Evolutionary conservation across 1,140 invertebrate genomes (phyloP).

Genomic region (Macrocentrus cingulum): DNA sequence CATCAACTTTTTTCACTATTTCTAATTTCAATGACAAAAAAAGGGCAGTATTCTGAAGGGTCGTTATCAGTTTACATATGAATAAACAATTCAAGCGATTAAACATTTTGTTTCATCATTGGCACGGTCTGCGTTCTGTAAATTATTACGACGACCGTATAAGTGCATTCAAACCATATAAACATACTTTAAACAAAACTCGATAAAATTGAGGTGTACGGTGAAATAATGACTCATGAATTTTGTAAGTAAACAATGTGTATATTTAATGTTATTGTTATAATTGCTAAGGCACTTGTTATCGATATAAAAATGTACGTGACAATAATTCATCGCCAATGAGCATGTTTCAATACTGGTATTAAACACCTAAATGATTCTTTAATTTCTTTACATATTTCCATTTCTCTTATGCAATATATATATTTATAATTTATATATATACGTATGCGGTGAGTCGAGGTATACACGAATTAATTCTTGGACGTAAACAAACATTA

Average conservation of each 20-base stretch:
- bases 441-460: conserved; percentile 32
- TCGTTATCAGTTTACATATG: no score
- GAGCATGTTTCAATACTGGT: conserved; percentile 58
- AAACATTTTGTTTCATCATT: no score
- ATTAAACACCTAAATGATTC: conserved; percentile 52
- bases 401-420: neutral
- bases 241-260: conserved; percentile 54
- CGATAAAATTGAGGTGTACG: no score
- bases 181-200: no score
- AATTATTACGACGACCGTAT: no score
- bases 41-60: no score
- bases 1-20: no score
- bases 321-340: conserved; percentile 53
- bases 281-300: conserved; percentile 54
- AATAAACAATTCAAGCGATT: no score
- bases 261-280: conserved; percentile 56
- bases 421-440: conserved; percentile 46
- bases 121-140: no score
- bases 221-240: no score
- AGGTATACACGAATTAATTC: conserved; percentile 2
- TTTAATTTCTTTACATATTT: conserved; percentile 16
- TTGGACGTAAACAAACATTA: neutral
- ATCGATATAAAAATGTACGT: conserved; percentile 56
- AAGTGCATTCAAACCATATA: no score
- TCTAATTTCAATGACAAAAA: no score